Evolutionary conservation across 2,113 vertebrate species (phyloP), one percentile per base, ranked within the genome.

Genomic region (Otis tarda): DNA sequence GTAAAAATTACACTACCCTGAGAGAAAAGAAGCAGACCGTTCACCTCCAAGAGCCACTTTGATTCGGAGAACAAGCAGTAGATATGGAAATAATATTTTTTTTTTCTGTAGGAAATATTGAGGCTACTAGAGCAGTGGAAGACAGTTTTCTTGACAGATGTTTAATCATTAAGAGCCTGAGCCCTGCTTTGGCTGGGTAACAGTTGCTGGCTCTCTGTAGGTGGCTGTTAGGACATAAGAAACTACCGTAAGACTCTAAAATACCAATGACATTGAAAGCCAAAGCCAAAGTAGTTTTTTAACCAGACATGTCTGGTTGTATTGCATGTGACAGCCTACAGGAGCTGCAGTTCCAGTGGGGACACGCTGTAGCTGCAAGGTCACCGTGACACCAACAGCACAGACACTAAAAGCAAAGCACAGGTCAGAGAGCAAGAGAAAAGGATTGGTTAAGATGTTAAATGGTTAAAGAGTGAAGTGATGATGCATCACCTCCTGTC

Each of bases 301-400:
- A 79, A 59, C 24, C 5, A 80, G 24, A 19, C 5, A 14, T 2
- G 6, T 49, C 37, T 78, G 35, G 10, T 17, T 69, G 57, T 9
- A 52, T 13, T 56, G 41, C 19, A 10, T 21, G 49, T 35, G 67
- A 56, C 11, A 59, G 4, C 53, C 31, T 41, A 12, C 0, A 3
- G 25, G 15, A 83, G 21, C 55, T 41, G 28, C 22, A 24, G 3
- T 47, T 70, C 25, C 52, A 43, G 37, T 3, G 15, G 11, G 23
- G 21, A 70, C 27, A 69, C 24, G 22, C 55, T 90, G 33, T 47
- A 74, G 12, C 45, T 77, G 57, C 50, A 68, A 68, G 22, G 53
- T 86, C 63, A 49, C 50, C 0, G 0, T 57, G 35, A 9, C 52
- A 50, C 4, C 4, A 37, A 27, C 0, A 3, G 4, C 49, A 25